phyloP scores from a whole-genome alignment of 1,140 invertebrate genomes.

The Eciton burchellii region DNA sequence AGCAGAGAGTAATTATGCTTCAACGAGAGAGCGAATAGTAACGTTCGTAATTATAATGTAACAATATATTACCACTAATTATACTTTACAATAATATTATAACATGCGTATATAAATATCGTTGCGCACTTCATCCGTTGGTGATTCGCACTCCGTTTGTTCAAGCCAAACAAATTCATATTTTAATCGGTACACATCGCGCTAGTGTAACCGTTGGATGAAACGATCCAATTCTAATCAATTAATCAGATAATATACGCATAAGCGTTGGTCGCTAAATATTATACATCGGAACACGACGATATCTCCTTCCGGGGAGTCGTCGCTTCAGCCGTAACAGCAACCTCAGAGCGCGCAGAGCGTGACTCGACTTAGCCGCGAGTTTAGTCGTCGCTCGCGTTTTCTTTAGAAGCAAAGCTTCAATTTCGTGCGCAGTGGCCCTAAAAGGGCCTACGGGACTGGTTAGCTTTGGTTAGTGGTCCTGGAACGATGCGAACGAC shows the following conservation, averaged over 20 bases:
- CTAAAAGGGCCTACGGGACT: conserved; percentile 75
- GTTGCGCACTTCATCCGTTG: conserved; percentile 13
- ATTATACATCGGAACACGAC: background rate
- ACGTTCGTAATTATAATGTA: conserved; percentile 37
- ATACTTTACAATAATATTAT: conserved; percentile 34
- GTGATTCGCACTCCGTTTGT: background rate
- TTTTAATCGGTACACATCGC: conserved; percentile 17
- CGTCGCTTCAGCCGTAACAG: no score
- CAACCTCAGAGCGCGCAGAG: background rate
- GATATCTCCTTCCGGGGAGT: background rate
- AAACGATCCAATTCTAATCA: conserved; percentile 13
- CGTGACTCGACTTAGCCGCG: conserved; percentile 20
- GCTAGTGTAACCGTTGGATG: background rate
- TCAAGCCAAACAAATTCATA: conserved; percentile 8
- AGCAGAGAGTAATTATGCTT: conserved; percentile 2
- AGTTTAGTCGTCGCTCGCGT: conserved; percentile 27
- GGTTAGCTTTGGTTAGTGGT: conserved; percentile 76
- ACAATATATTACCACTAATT: conserved; percentile 31
- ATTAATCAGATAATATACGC: conserved; percentile 5
- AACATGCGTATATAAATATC: conserved; percentile 24
- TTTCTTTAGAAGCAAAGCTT: conserved; percentile 68
- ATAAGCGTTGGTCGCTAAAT: background rate
- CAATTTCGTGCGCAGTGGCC: conserved; percentile 72
- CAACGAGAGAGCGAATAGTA: conserved; percentile 8
- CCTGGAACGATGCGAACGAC: conserved; percentile 76